Percentiles rank a stretch among this genome's conserved stretches.
These are phyloP conservation scores for Spheniscus humboldti DNA, from an alignment of 2,797 vertebrate species.

Conservation along the genomic window DNA sequence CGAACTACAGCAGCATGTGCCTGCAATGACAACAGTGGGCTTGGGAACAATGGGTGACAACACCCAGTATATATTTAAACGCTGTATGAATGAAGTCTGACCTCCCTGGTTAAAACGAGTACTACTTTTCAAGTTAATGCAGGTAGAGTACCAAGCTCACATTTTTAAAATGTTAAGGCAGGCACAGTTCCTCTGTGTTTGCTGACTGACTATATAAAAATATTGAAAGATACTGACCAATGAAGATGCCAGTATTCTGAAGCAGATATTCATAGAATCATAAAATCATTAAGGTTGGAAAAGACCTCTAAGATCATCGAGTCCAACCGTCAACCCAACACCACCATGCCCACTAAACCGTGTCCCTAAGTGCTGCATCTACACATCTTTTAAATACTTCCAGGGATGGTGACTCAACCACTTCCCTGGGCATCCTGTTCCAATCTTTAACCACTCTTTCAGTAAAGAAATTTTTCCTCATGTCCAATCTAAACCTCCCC, in stretches of 20 bases:
- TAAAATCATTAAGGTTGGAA: no score
- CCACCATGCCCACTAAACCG: no score
- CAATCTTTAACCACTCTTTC: no score
- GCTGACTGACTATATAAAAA: neutral
- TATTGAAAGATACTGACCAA: neutral
- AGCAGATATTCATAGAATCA: no score
- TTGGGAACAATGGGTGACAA: neutral
- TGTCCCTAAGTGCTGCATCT: no score
- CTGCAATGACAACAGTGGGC: neutral
- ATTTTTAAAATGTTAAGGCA: neutral
- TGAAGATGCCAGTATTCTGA: neutral
- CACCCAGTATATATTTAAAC: neutral
- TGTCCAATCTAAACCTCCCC: no score
- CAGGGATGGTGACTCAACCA: no score
- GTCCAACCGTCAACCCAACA: no score
- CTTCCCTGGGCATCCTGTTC: no score
- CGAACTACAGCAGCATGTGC: neutral
- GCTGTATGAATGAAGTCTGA: neutral
- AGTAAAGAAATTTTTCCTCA: no score
- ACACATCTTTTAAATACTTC: no score
- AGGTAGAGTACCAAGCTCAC: neutral
- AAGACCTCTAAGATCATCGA: no score
- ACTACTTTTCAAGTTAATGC: neutral
- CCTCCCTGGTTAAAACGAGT: neutral
- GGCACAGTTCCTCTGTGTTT: neutral